Evolutionary conservation across 2,113 vertebrate species (phyloP).

Genomic region (Zosterops lateralis): DNA sequence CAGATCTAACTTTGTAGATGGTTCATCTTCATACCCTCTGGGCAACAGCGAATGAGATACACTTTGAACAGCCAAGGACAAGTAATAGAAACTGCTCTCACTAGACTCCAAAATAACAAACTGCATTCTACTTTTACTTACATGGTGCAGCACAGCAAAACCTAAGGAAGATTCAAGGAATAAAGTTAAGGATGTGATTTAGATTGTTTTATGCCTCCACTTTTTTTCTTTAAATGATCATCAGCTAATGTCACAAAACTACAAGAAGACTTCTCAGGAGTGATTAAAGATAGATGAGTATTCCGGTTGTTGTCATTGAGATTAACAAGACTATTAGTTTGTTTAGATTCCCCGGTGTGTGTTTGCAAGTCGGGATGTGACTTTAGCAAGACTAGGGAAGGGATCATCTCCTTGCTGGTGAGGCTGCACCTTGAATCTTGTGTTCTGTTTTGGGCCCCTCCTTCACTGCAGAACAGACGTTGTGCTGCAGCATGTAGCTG

Average conservation of each 20-base stretch:
- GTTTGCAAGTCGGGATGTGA: neutral
- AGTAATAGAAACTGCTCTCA: neutral
- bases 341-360: neutral
- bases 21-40: neutral
- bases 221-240: neutral
- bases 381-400: neutral
- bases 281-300: neutral
- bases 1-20: neutral
- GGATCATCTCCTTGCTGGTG: neutral
- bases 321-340: neutral
- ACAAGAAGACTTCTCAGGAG: neutral
- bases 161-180: neutral
- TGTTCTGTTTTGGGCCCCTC: neutral
- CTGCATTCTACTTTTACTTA: neutral
- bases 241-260: neutral
- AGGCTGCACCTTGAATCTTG: neutral
- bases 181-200: neutral
- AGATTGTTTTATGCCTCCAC: neutral
- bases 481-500: neutral
- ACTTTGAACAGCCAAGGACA: neutral
- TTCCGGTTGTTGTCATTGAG: neutral
- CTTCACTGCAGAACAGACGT: neutral
- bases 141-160: neutral
- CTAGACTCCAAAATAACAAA: neutral
- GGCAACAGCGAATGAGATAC: neutral